A percentile compares a stretch with the other conserved stretches of the same genome.
phyloP scores from a whole-genome alignment of 2,797 vertebrate species.

The Gymnothorax reevesii region DNA sequence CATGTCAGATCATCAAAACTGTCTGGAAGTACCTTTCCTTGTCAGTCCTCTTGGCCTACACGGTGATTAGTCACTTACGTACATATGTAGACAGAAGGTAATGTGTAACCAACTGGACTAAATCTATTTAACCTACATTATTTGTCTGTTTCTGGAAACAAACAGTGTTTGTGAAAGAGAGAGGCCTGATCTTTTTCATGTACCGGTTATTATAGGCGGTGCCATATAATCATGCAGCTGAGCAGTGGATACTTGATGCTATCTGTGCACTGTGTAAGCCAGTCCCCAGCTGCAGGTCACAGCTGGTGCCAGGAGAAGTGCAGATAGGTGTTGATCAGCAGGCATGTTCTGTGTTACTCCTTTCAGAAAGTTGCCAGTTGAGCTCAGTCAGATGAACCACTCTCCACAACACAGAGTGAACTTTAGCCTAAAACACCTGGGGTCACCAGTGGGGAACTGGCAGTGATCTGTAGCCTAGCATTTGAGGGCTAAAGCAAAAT shows the following conservation, averaged over 20 bases:
- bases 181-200: background rate
- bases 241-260: background rate
- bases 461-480: too few relatives aligned
- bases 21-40: slow-evolving; percentile 14
- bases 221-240: background rate
- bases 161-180: background rate
- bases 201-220: background rate
- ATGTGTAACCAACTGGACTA: background rate
- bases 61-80: background rate
- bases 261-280: background rate
- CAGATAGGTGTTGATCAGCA: too few relatives aligned
- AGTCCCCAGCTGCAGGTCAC: background rate
- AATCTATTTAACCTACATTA: background rate
- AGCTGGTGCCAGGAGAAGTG: background rate
- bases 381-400: too few relatives aligned
- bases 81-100: background rate
- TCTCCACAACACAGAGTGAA: too few relatives aligned
- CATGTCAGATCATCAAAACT: background rate
- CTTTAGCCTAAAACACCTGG: too few relatives aligned
- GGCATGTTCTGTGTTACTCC: too few relatives aligned
- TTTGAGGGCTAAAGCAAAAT: too few relatives aligned
- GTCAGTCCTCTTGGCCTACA: slow-evolving; percentile 1
- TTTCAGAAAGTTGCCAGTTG: too few relatives aligned
- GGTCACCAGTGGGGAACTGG: too few relatives aligned
- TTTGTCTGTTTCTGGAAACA: background rate